These are phyloP conservation scores for Bombus superbus DNA, from an alignment of 1,140 invertebrate species.

Conservation along the genomic window DNA sequence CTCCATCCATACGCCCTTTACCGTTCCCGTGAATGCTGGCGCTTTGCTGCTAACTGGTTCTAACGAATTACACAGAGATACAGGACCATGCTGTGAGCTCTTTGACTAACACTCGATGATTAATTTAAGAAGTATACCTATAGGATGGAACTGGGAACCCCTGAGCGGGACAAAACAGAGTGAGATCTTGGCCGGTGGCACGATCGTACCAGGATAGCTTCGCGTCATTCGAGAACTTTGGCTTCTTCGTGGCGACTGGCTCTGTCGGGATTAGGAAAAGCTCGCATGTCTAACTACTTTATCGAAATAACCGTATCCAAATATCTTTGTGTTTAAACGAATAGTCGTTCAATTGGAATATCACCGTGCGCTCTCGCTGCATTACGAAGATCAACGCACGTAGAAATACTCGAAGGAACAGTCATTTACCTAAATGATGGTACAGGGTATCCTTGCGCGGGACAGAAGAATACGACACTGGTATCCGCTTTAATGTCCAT, in stretches of 20 bases:
- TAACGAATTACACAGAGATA: conserved; percentile 62
- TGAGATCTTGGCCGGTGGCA: conserved; percentile 72
- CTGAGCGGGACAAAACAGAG: conserved; percentile 85
- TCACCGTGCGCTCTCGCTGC: too few relatives aligned
- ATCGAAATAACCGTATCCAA: conserved; percentile 21
- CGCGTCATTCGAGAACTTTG: conserved; percentile 84
- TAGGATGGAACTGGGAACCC: conserved; percentile 87
- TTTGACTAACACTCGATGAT: neutral
- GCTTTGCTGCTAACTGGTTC: conserved; percentile 78
- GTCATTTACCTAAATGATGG: conserved; percentile 87
- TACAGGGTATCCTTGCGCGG: conserved; percentile 88
- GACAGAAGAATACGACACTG: conserved; percentile 81
- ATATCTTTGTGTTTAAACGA: neutral
- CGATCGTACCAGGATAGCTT: conserved; percentile 79
- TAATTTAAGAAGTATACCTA: conserved; percentile 76
- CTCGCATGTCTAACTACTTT: neutral
- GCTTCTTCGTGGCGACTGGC: conserved; percentile 86
- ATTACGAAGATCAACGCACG: neutral
- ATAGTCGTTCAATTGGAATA: neutral
- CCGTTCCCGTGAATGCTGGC: conserved; percentile 75
- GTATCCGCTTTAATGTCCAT: conserved; percentile 56
- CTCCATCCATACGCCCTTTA: conserved; percentile 75
- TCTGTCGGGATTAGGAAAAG: conserved; percentile 77
- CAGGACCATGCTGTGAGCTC: conserved; percentile 46
- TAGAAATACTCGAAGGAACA: neutral